A percentile compares a stretch with the other conserved stretches of the same genome.
phyloP scores from a whole-genome alignment of 2,797 vertebrate genomes.

The Liasis olivaceus region DNA sequence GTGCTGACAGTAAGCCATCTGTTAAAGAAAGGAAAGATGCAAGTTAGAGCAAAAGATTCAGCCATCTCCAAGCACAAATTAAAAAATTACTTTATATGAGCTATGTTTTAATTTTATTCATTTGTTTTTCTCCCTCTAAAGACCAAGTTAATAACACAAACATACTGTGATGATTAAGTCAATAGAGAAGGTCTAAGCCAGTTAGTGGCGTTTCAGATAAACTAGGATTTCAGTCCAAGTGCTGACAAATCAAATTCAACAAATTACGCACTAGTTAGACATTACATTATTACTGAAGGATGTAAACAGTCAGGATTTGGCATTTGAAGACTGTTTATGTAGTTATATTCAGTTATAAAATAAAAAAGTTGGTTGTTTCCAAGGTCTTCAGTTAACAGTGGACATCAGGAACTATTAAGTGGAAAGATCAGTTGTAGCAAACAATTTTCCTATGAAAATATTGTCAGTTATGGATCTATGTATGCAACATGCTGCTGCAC shows the following conservation, averaged over 20 bases:
- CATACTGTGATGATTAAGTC: not conserved
- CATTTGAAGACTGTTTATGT: not conserved
- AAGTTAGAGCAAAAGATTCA: not conserved
- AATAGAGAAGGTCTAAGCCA: not conserved
- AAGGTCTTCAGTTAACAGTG: not conserved
- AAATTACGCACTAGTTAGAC: not conserved
- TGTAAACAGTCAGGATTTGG: not conserved
- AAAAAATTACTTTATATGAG: not conserved
- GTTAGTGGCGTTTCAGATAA: not conserved
- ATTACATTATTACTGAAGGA: not conserved
- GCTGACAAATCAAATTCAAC: not conserved
- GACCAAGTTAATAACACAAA: not conserved
- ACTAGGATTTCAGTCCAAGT: not conserved
- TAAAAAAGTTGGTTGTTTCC: not conserved
- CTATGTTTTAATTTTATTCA: not conserved
- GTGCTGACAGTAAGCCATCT: constrained; percentile 90
- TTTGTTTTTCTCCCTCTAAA: not conserved
- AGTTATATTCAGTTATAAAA: not conserved
- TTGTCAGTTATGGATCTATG: not conserved
- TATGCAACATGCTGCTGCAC: not conserved
- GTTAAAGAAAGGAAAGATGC: not conserved
- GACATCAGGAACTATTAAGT: not conserved
- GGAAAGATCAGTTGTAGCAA: not conserved
- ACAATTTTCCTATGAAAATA: not conserved
- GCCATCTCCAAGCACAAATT: not conserved